Evolutionary conservation across 2,113 vertebrate genomes (phyloP), one percentile per base, ranked within the genome.

Genomic region (Spea multiplicata): DNA sequence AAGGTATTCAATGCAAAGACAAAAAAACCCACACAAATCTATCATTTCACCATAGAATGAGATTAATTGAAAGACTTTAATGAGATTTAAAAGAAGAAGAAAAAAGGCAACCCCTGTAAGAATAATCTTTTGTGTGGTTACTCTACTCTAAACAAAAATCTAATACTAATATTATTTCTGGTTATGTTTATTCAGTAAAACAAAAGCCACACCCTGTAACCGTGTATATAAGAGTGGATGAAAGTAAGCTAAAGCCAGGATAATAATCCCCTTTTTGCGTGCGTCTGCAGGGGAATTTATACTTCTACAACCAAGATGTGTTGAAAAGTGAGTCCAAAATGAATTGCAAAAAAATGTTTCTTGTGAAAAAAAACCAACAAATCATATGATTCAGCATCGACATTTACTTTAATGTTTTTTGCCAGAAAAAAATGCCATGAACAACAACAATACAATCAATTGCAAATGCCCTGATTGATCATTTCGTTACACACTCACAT

Each of bases 51-150:
- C 52, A 3, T 14, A 17, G 66, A 77, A 61, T 49, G 52, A 70
- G 67, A 44, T 71, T 71, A 71, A 52, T 55, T 66, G 48, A 72
- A 78, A 72, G 57, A 66, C 59, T 72, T 78, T 62, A 65, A 65
- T 71, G 16, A 64, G 45, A 62, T 78, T 71, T 53, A 46, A 78
- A 66, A 44, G 44, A 69, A 30, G 30, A 30, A 30, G 30, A 30
- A 30, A 48, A 57, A 61, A 44, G 10, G 14, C 59, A 10, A 4
- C 50, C 5, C 69, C 45, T 6, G 5, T 71, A 46, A 49, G 7
- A 71, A 10, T 49, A 65, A 12, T 5, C 61, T 66, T 78, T 78
- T 72, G 76, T 78, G 68, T 78, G 68, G 68, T 78, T 78, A 44
- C 6, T 49, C 49, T 78, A 64, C 69, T 71, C 44, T 72, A 49